These are phyloP conservation scores for Perccottus glenii DNA, from an alignment of 2,113 vertebrate species.

Conservation along the genomic window DNA sequence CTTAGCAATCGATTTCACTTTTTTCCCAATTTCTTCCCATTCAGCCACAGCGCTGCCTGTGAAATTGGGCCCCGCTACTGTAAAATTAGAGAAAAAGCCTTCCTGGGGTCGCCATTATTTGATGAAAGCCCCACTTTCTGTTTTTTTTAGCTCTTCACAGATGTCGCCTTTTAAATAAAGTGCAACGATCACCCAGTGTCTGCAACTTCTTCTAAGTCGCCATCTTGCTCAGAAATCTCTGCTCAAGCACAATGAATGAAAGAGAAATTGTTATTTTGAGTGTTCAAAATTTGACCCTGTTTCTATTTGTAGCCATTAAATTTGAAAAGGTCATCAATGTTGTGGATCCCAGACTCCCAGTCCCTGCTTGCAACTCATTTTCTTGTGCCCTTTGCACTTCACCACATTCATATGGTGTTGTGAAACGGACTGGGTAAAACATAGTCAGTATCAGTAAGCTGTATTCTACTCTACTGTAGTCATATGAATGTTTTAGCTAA, in stretches of 20 bases:
- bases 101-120: constrained; percentile 68
- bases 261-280: constrained; percentile 16
- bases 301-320: constrained; percentile 30
- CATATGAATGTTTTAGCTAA: too few relatives aligned
- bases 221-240: constrained; percentile 31
- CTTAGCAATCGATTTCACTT: constrained; percentile 87
- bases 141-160: constrained; percentile 75
- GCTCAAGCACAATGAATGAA: constrained; percentile 56
- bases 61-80: constrained; percentile 86
- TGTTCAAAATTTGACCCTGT: constrained; percentile 35
- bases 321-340: constrained; percentile 15
- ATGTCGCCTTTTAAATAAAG: constrained; percentile 66
- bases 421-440: too few relatives aligned
- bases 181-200: constrained; percentile 72
- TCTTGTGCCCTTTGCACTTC: too few relatives aligned
- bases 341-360: neutral
- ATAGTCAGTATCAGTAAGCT: too few relatives aligned
- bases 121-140: constrained; percentile 79
- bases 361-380: too few relatives aligned
- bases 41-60: constrained; percentile 78
- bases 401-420: too few relatives aligned
- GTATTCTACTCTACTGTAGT: too few relatives aligned
- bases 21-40: constrained; percentile 85
- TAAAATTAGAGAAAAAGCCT: constrained; percentile 81
- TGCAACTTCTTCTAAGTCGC: constrained; percentile 47